Conservation (phyloP, 2,113 vertebrate species). For the Rattus rattus region DNA sequence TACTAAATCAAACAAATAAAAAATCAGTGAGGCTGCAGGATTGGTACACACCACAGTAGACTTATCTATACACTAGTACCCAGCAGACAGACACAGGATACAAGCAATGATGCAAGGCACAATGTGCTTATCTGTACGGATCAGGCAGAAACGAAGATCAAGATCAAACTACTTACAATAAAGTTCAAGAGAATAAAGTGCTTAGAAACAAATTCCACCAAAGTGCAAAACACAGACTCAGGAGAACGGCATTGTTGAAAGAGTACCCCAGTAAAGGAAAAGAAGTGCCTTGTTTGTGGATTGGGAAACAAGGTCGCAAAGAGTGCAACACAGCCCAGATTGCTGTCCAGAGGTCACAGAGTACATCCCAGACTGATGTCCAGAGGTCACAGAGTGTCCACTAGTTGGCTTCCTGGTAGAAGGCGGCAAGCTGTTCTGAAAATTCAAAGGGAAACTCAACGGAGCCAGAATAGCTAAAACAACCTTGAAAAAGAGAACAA, state of each 20-base stretch:
- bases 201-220: not conserved
- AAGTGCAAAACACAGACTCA: not conserved
- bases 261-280: not conserved
- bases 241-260: not conserved
- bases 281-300: not conserved
- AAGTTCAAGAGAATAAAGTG: not conserved
- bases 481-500: slow-evolving; percentile 26
- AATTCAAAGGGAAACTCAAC: slow-evolving; percentile 7
- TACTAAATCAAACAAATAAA: not conserved
- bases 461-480: not conserved
- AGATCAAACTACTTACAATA: not conserved
- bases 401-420: not conserved
- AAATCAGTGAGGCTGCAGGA: not conserved
- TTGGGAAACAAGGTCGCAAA: not conserved
- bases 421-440: not conserved
- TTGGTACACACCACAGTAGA: not conserved
- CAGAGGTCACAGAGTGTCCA: not conserved
- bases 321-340: not conserved
- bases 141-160: not conserved
- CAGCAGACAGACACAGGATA: not conserved
- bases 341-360: not conserved
- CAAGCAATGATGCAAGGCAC: not conserved
- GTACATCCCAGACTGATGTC: not conserved
- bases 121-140: not conserved
- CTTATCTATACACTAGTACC: not conserved